These are phyloP conservation scores for Danaus chrysippus DNA, from an alignment of 2,888 invertebrate species.

Conservation along the genomic window DNA sequence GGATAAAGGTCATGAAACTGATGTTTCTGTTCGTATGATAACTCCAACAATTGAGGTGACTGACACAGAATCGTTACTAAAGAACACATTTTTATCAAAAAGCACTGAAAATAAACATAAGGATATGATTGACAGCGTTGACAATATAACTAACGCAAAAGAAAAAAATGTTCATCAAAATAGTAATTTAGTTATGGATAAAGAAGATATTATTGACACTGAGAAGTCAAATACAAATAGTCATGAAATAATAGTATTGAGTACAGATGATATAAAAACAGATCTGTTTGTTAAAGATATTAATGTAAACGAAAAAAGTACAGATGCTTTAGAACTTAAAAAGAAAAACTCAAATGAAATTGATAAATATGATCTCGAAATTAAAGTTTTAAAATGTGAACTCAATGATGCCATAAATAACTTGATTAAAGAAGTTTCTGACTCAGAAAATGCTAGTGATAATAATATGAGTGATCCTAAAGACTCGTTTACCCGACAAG, in stretches of 20 bases:
- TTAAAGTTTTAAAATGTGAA: conserved; percentile 70
- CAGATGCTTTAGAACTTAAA: conserved; percentile 15
- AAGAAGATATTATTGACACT: conserved; percentile 13
- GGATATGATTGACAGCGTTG: conserved; percentile 1
- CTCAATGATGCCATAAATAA: conserved; percentile 71
- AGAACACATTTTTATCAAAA: conserved; percentile 50
- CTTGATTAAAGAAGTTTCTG: conserved; percentile 68
- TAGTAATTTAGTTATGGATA: conserved; percentile 9
- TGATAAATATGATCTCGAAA: conserved; percentile 56
- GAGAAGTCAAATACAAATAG: conserved; percentile 18
- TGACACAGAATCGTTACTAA: conserved; percentile 64
- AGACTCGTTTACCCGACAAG: conserved; percentile 69
- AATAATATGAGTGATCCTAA: conserved; percentile 35
- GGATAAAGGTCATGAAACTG: conserved; percentile 66
- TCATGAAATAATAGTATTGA: conserved; percentile 64
- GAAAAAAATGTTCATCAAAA: conserved; percentile 8
- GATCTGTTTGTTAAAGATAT: conserved; percentile 65
- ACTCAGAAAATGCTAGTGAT: conserved; percentile 53
- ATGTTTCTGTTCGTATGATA: conserved; percentile 68
- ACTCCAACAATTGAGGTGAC: conserved; percentile 75
- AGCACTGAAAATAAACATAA: conserved; percentile 22
- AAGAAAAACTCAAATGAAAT: conserved; percentile 27
- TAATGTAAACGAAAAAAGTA: conserved; percentile 30
- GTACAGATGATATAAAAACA: conserved; percentile 63
- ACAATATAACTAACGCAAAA: conserved; percentile 21